These are phyloP conservation scores for Lycophotia porphyrea DNA, from an alignment of 2,888 invertebrate genomes.

Conservation along the genomic window DNA sequence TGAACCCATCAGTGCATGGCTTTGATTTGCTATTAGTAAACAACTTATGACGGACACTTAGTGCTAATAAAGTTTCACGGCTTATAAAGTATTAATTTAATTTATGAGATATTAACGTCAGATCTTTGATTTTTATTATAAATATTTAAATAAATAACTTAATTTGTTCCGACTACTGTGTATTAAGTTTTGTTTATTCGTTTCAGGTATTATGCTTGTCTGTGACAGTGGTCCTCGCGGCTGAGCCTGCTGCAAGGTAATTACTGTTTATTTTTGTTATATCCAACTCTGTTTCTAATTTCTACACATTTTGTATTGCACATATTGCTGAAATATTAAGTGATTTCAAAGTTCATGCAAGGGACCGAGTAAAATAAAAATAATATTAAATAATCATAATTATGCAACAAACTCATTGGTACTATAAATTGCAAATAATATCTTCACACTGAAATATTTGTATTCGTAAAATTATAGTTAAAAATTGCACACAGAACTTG, in stretches of 20 bases:
- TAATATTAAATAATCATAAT: neutral
- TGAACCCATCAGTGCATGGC: constrained; percentile 25
- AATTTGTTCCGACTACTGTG: constrained; percentile 22
- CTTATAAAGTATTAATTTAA: constrained; percentile 44
- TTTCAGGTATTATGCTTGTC: constrained; percentile 82
- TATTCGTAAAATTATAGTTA: neutral
- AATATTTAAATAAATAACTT: constrained; percentile 21
- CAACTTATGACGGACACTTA: constrained; percentile 17
- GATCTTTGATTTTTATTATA: constrained; percentile 26
- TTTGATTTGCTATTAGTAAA: constrained; percentile 38
- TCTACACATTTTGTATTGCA: neutral
- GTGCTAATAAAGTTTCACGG: constrained; percentile 32
- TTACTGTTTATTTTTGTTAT: neutral
- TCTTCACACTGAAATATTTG: neutral
- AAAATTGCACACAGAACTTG: neutral
- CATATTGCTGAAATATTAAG: neutral
- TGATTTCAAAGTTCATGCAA: neutral
- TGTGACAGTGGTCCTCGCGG: constrained; percentile 80
- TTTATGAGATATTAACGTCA: constrained; percentile 57
- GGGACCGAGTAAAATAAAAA: neutral
- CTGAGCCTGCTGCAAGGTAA: constrained; percentile 73
- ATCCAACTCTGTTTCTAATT: neutral
- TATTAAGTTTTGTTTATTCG: constrained; percentile 43
- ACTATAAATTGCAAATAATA: neutral
- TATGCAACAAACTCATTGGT: neutral